Base-by-base conservation (phyloP, 2,888 invertebrate genomes). In the Leptopilina myrica region DNA sequence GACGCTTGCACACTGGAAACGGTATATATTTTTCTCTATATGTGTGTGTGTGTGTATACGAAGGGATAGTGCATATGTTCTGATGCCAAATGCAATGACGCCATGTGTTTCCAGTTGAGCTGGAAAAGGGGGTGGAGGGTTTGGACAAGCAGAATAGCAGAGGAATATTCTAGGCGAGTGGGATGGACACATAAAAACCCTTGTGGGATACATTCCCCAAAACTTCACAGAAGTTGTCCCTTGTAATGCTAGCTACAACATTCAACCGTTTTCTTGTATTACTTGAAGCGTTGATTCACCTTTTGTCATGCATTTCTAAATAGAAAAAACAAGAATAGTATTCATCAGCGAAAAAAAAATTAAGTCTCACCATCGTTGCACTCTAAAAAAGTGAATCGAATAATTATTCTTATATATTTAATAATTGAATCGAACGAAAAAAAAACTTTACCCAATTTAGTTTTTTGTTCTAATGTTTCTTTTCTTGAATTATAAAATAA, bases 61-160 rank as follows among this genome's bases (percentile, higher is more conserved):
- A 64, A 79, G 78, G 80, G 76, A 79, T 43, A 73, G 76, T 81
- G 81, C 82, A 84, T 84, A 82, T 84, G 82, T 79, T 81, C 79
- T 76, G 79, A 79, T 78, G 78, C 62, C 79, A 79, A 80, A 82
- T 82, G 79, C 78, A 80, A 81, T 79, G 82, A 82, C 89, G 89
- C 89, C 91, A 90, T 90, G 90, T 90, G 90, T 89, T 89, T 90
- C 88, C 88, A 89, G 88, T 87, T 88, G 89, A 87, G 87, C 86
- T 86, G 84, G 76, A 83, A 83, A 84, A 12, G 85, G 82, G 83
- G 84, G 82, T 82, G 81, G 83, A 76, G 76, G 80, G 82, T 80
- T 65, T 59, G 77, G 59, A 64, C 78, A 81, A 79, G 78, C 80
- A 69, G 78, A 79, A 77, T 65, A 76, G 77, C 81, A n/a, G 79